Conservation (phyloP, 2,113 vertebrate species). For the Galeopterus variegatus region DNA sequence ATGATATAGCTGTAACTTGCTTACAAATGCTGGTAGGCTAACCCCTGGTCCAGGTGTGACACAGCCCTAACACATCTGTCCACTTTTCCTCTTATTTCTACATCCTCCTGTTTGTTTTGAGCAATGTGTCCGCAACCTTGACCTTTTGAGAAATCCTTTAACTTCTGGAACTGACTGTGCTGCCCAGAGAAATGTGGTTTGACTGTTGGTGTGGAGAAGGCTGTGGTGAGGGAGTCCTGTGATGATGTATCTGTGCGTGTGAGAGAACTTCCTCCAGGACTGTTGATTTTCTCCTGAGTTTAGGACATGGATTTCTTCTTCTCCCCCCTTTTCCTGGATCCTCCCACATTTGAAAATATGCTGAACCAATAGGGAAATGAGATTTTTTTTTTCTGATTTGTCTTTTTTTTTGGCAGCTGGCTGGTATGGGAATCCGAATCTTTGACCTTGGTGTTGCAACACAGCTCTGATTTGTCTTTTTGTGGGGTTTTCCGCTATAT, state of each 20-base stretch:
- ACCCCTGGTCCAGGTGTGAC: background rate
- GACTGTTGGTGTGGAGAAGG: background rate
- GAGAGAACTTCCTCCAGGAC: background rate
- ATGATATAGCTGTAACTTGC: background rate
- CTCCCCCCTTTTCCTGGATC: background rate
- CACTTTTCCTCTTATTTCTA: background rate
- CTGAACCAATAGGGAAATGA: background rate
- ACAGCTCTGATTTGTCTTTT: background rate
- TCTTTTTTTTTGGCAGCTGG: background rate
- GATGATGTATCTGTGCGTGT: background rate
- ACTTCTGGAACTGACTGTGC: slow-evolving; percentile 53
- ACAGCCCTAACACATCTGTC: background rate
- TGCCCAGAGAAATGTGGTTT: background rate
- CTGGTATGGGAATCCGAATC: too few species aligned
- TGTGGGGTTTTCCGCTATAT: background rate
- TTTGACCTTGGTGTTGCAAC: too few species aligned
- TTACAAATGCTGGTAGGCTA: background rate
- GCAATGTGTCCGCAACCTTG: slow-evolving; percentile 36
- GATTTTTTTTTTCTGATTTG: too few species aligned
- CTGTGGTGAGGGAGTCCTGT: background rate
- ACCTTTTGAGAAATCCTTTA: slow-evolving; percentile 67
- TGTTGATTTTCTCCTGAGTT: background rate
- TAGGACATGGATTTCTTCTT: background rate
- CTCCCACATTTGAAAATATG: background rate
- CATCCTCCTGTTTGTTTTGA: slow-evolving; percentile 63